Percentiles rank a stretch among this genome's conserved stretches.
These are phyloP conservation scores for Notarius lentiginosus DNA, from an alignment of 2,113 vertebrate genomes.

Conservation along the genomic window DNA sequence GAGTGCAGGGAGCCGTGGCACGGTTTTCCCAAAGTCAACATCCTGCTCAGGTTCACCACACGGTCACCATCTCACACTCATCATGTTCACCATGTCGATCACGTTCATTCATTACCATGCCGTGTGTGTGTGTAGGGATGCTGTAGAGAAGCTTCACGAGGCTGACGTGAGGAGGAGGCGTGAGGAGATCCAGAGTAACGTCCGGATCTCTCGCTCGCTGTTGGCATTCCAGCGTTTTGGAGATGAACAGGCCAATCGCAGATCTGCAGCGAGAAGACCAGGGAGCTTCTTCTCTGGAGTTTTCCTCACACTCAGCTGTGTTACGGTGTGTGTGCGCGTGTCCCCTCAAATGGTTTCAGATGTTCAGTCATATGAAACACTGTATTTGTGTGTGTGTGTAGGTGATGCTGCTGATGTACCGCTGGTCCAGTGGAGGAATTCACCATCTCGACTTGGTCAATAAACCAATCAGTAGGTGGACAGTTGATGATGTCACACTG, in stretches of 20 bases:
- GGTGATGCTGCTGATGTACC: slow-evolving; percentile 88
- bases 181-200: slow-evolving; percentile 79
- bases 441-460: slow-evolving; percentile 83
- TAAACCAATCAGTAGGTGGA: slow-evolving; percentile 87
- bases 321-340: slow-evolving; percentile 84
- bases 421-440: slow-evolving; percentile 84
- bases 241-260: slow-evolving; percentile 70
- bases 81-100: no score
- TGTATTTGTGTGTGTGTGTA: slow-evolving; percentile 57
- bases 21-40: slow-evolving; percentile 94
- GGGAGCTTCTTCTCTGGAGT: slow-evolving; percentile 90
- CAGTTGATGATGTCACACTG: slow-evolving; percentile 81
- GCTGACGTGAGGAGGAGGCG: slow-evolving; percentile 76
- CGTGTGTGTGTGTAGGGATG: slow-evolving; percentile 73
- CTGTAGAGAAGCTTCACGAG: slow-evolving; percentile 86
- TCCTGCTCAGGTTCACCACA: slow-evolving; percentile 83
- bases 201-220: slow-evolving; percentile 75
- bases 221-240: slow-evolving; percentile 86
- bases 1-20: slow-evolving; percentile 94
- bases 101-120: neutral
- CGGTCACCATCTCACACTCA: neutral
- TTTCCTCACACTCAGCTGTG: slow-evolving; percentile 82
- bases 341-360: neutral
- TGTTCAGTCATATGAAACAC: neutral
- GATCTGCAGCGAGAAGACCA: slow-evolving; percentile 62